phyloP scores from a whole-genome alignment of 2,888 invertebrate genomes.

The Ellobium chinense region DNA sequence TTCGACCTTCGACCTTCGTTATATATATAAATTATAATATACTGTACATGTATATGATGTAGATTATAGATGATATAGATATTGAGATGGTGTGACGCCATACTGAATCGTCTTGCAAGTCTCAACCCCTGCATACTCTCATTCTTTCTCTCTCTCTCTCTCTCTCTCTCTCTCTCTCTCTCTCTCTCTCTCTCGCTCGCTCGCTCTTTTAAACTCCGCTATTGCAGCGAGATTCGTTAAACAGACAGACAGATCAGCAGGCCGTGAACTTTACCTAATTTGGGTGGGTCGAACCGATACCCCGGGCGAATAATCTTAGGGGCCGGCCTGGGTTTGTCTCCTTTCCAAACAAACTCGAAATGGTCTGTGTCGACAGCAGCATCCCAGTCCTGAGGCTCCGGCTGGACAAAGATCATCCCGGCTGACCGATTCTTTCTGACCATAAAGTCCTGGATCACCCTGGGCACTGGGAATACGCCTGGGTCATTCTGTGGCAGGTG shows the following conservation, averaged over 20 bases:
- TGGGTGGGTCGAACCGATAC: conserved; percentile 33
- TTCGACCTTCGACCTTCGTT: too few species aligned
- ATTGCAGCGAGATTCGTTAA: neutral
- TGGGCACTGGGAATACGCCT: neutral
- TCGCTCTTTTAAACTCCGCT: neutral
- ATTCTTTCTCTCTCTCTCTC: neutral
- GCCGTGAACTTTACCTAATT: conserved; percentile 12
- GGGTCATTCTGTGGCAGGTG: neutral
- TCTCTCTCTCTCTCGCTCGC: neutral
- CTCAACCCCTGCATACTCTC: too few species aligned
- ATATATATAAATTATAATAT: too few species aligned
- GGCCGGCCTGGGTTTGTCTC: neutral
- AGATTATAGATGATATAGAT: too few species aligned
- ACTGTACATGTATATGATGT: too few species aligned
- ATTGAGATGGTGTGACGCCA: too few species aligned
- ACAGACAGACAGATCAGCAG: neutral
- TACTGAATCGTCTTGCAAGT: too few species aligned
- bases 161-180: neutral
- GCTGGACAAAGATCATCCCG: neutral
- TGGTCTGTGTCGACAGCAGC: neutral
- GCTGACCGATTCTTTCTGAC: neutral
- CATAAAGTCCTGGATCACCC: neutral
- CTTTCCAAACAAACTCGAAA: conserved; percentile 3
- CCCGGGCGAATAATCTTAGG: neutral
- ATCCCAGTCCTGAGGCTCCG: neutral